Percentiles rank a stretch among this genome's conserved stretches.
Conservation (phyloP, 2,888 invertebrate genomes). For the Drepana falcataria region DNA sequence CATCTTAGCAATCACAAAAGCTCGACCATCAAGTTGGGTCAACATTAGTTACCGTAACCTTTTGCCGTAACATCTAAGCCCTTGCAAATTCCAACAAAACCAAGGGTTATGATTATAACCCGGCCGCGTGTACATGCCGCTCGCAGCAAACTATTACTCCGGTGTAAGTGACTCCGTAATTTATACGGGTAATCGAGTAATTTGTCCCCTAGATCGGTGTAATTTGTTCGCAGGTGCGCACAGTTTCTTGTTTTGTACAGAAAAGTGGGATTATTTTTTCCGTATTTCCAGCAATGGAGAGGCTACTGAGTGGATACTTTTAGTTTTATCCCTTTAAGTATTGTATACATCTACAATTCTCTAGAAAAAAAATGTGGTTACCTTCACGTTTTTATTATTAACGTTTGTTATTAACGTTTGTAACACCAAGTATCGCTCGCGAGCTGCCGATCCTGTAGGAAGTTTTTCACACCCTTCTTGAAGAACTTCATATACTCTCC, state of each 20-base stretch:
- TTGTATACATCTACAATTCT: too few species aligned
- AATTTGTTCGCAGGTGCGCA: constrained; percentile 52
- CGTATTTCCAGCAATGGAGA: constrained; percentile 12
- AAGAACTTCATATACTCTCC: too few species aligned
- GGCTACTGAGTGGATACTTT: too few species aligned
- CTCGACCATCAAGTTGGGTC: background rate
- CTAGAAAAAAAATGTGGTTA: too few species aligned
- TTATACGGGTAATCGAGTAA: constrained; percentile 62
- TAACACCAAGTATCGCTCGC: too few species aligned
- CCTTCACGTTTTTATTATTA: too few species aligned
- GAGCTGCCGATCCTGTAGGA: too few species aligned
- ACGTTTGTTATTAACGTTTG: too few species aligned
- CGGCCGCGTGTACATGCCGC: constrained; percentile 29
- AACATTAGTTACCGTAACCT: background rate
- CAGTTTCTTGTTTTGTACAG: constrained; percentile 31
- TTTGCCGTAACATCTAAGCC: background rate
- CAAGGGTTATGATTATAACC: constrained; percentile 25
- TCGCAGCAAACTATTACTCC: constrained; percentile 34
- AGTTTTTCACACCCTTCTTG: too few species aligned
- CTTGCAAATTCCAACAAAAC: background rate
- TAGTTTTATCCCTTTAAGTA: too few species aligned
- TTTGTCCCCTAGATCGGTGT: constrained; percentile 54
- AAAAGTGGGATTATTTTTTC: constrained; percentile 5
- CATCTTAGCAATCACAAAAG: background rate
- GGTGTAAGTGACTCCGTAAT: constrained; percentile 48